A percentile compares a stretch with the other conserved stretches of the same genome.
Conservation (phyloP, 1,140 invertebrate genomes). For the Sarcophaga bullata region DNA sequence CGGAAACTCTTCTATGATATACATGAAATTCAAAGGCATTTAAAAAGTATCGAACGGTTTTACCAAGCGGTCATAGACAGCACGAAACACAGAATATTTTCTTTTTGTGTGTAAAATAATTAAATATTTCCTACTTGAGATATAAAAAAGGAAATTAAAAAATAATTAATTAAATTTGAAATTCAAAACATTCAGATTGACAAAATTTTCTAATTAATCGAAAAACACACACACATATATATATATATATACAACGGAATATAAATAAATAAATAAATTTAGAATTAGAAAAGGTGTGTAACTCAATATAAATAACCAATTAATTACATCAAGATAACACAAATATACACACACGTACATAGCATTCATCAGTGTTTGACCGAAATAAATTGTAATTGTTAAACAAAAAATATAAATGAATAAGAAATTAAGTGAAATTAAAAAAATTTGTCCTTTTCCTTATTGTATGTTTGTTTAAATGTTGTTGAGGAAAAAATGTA, state of each 20-base stretch:
- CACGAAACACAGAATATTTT: slow-evolving; percentile 28
- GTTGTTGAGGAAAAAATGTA: background rate
- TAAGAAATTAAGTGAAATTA: too few relatives aligned
- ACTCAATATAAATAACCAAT: too few relatives aligned
- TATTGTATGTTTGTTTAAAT: background rate
- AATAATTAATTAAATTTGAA: background rate
- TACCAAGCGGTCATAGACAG: slow-evolving; percentile 54
- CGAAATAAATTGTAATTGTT: too few relatives aligned
- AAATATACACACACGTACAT: too few relatives aligned
- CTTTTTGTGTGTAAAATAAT: slow-evolving; percentile 35
- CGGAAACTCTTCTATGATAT: slow-evolving; percentile 65
- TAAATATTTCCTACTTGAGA: slow-evolving; percentile 33
- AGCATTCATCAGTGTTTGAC: too few relatives aligned
- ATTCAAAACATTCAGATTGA: too few relatives aligned
- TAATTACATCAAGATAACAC: too few relatives aligned
- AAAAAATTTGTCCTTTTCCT: too few relatives aligned
- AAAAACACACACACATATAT: background rate
- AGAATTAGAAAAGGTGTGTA: too few relatives aligned
- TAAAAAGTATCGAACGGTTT: slow-evolving; percentile 56
- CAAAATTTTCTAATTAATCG: too few relatives aligned
- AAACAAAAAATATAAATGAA: too few relatives aligned
- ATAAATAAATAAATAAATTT: too few relatives aligned
- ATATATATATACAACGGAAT: background rate
- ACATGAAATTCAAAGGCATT: slow-evolving; percentile 63
- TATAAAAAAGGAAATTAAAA: slow-evolving; percentile 31